phyloP scores from a whole-genome alignment of 2,797 vertebrate genomes.

The Ctenopoma multispine region DNA sequence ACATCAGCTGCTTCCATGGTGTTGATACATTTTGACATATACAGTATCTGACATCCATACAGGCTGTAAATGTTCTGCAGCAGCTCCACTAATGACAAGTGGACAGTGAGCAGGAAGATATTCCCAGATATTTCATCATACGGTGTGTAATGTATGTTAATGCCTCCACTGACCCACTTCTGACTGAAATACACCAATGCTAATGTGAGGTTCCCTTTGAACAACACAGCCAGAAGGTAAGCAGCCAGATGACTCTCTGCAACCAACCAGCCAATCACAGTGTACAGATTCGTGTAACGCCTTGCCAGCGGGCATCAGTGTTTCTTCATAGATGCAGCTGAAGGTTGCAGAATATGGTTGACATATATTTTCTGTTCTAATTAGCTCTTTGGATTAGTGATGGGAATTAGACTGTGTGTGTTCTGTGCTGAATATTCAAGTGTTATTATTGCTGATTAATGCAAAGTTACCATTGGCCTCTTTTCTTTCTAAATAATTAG shows the following conservation, averaged over 20 bases:
- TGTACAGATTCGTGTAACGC: conserved; percentile 16
- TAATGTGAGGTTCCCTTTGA: conserved; percentile 66
- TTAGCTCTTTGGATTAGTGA: conserved; percentile 61
- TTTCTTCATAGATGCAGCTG: conserved; percentile 62
- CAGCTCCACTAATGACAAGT: conserved; percentile 6
- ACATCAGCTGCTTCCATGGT: neutral
- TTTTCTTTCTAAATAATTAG: conserved; percentile 41
- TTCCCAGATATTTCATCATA: conserved; percentile 66
- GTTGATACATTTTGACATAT: conserved; percentile 3
- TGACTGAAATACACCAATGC: conserved; percentile 59
- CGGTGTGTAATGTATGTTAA: conserved; percentile 68
- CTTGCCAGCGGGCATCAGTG: conserved; percentile 58
- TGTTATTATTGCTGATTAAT: conserved; percentile 41
- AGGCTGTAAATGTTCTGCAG: neutral
- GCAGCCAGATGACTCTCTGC: conserved; percentile 61
- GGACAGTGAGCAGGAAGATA: conserved; percentile 32
- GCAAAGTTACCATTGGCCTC: conserved; percentile 48
- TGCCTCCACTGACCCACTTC: conserved; percentile 78
- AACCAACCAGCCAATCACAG: conserved; percentile 64
- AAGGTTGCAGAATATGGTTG: conserved; percentile 60
- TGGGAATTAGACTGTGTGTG: conserved; percentile 38
- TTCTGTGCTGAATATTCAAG: conserved; percentile 49
- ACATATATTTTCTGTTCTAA: conserved; percentile 57
- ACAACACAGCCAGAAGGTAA: conserved; percentile 54
- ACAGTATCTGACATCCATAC: neutral